Evolutionary conservation across 35 echinoderm and acorn worm species (phyloP).

Genomic region (Lytechinus variegatus): DNA sequence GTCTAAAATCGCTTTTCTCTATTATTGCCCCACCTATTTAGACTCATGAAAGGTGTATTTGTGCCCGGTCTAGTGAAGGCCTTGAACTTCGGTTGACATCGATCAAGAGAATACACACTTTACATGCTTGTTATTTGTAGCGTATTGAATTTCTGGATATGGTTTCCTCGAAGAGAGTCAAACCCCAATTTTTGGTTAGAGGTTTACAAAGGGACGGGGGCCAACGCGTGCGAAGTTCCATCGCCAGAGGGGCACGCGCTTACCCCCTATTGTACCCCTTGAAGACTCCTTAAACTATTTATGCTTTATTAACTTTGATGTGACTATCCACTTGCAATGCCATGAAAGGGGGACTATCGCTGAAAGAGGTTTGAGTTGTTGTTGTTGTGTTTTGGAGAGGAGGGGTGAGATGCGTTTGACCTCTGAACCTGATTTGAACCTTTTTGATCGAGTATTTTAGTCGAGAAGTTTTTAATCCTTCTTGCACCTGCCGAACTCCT

Average conservation of each 20-base stretch:
- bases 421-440: not conserved
- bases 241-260: slow-evolving; percentile 4
- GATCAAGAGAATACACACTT: not conserved
- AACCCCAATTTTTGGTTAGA: not conserved
- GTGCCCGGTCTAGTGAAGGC: not conserved
- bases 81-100: slow-evolving; percentile 29
- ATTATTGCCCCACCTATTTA: not conserved
- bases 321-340: not conserved
- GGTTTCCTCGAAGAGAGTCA: slow-evolving; percentile 31
- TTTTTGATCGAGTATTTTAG: not conserved
- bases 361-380: not conserved
- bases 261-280: not conserved
- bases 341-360: not conserved
- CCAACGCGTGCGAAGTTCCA: slow-evolving; percentile 15
- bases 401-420: not conserved
- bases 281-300: not conserved
- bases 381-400: slow-evolving; percentile 9
- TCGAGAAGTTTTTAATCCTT: not conserved
- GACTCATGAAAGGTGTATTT: not conserved
- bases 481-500: not conserved
- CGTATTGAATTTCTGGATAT: slow-evolving; percentile 29
- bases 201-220: not conserved
- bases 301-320: not conserved
- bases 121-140: slow-evolving; percentile 14
- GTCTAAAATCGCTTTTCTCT: not conserved